Percentiles rank a stretch among this genome's conserved stretches.
Evolutionary conservation across 53 echinoderm and acorn worm genomes (phyloP).

Genomic region (Echinarachnius parma): DNA sequence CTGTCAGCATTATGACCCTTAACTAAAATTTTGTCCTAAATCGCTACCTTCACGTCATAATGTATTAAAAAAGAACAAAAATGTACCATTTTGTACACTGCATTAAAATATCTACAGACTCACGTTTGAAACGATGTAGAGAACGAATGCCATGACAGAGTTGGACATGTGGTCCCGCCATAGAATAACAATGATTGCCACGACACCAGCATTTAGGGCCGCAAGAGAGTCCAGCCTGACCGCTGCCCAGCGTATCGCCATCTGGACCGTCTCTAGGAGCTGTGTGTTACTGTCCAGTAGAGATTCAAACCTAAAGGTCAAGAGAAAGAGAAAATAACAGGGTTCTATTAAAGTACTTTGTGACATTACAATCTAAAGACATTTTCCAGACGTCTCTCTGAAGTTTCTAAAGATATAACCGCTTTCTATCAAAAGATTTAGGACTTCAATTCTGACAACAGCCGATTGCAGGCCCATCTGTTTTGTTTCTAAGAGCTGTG

Average conservation of each 20-base stretch:
- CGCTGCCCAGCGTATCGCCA: constrained; percentile 75
- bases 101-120: constrained; percentile 5
- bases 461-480: constrained; percentile 71
- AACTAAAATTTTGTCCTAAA: too few species aligned
- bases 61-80: background rate
- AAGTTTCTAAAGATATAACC: too few species aligned
- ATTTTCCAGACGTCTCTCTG: too few species aligned
- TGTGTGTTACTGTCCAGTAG: constrained; percentile 70
- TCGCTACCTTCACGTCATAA: too few species aligned
- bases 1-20: too few species aligned
- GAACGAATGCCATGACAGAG: constrained; percentile 65
- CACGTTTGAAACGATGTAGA: constrained; percentile 47
- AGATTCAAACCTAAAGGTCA: constrained; percentile 54
- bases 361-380: too few species aligned
- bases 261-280: constrained; percentile 62
- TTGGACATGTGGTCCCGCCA: constrained; percentile 50
- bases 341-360: too few species aligned
- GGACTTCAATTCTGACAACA: constrained; percentile 75
- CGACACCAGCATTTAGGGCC: constrained; percentile 43
- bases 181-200: constrained; percentile 57
- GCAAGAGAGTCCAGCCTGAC: constrained; percentile 70
- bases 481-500: constrained; percentile 60
- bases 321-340: background rate
- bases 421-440: too few species aligned
- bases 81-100: too few species aligned